Base-by-base conservation (phyloP, 2,888 invertebrate genomes). In the Drosophila tripunctata region DNA sequence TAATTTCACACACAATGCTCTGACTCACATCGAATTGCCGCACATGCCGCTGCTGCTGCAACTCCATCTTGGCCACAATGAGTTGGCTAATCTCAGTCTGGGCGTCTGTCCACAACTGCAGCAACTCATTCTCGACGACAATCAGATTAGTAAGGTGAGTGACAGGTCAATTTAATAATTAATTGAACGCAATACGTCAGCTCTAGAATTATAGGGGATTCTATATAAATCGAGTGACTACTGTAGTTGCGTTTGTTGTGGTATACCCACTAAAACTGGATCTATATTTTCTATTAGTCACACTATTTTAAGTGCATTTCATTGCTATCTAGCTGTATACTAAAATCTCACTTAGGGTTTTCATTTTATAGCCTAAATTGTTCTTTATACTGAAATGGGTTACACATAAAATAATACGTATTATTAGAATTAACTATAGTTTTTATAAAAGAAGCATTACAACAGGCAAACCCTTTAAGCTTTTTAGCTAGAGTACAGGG, bases 1-100 rank as follows among this genome's bases (percentile, higher is more conserved):
- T 0, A 90, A 90, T 67, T 87, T 91, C 35, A 85, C 90, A 2
- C 63, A 88, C 27, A 91, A 91, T 52, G 24, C 65, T 0, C 45
- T 91, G 17, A 45, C 43, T 27, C 47, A 48, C 0, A 55, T 89
- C 4, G 78, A 88, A 22, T 70, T 90, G 57, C 68, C 72, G 0
- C 14, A 61, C 3, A 74, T 89, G 56, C 47, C 56, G 7, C 55
- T 75, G 22, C 58, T 91, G 44, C 75, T 79, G 44, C 43, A 71
- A 6, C 66, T 91, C 4, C 76, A 90, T 67, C 73, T 91, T 36
- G 72, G 84, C 43, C 69, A 75, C 44, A 91, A 91, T 65, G 76
- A 77, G 1, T 63, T 91, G 36, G 75, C 66, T n/a, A 78, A 68
- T 17, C 44, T 86, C 15, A 73, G 67, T 3, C 50, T 91, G 2